Conservation (phyloP, 2,797 vertebrate species). For the Triplophysa yarkandensis region DNA sequence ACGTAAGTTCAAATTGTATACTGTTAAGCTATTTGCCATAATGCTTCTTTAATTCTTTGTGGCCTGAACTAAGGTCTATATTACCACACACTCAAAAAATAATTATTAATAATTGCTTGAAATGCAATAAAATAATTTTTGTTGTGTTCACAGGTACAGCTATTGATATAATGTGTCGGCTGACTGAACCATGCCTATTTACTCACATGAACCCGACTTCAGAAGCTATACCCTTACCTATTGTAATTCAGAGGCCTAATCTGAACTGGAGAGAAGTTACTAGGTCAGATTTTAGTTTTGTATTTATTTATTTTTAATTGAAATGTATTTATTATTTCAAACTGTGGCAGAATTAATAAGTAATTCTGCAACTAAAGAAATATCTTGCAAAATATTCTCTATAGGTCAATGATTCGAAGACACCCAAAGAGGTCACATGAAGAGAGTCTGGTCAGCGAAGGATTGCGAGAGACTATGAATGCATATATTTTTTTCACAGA, state of each 20-base stretch:
- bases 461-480: conserved; percentile 83
- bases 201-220: conserved; percentile 44
- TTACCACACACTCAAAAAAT: neutral
- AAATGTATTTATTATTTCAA: neutral
- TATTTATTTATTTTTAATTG: neutral
- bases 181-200: conserved; percentile 77
- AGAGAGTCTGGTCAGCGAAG: conserved; percentile 81
- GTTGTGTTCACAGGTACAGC: conserved; percentile 27
- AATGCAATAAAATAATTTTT: neutral
- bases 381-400: neutral
- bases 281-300: conserved; percentile 72
- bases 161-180: conserved; percentile 77
- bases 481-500: conserved; percentile 87
- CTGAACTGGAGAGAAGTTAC: conserved; percentile 82
- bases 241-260: conserved; percentile 64
- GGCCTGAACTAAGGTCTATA: neutral
- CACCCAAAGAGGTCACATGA: conserved; percentile 60
- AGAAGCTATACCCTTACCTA: conserved; percentile 49
- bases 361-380: neutral
- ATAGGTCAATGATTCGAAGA: conserved; percentile 77
- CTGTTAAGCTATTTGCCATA: neutral
- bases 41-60: neutral
- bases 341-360: neutral
- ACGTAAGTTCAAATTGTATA: conserved; percentile 63
- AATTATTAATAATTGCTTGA: neutral